Evolutionary conservation across 2,888 invertebrate species (phyloP).

Genomic region (Stenotaenia linearis): DNA sequence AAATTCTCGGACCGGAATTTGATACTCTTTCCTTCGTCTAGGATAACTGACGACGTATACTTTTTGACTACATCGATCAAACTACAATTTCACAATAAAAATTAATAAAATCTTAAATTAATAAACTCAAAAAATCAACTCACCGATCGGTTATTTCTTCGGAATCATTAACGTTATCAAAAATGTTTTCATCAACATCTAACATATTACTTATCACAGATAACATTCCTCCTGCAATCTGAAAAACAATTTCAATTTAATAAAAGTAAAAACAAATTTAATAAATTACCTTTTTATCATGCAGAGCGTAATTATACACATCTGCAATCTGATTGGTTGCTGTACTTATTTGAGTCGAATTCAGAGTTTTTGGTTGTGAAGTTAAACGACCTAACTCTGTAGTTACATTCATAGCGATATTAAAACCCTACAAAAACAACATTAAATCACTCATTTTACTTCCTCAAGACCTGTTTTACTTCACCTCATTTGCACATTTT

Average conservation of each 20-base stretch:
- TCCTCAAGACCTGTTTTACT: too few relatives aligned
- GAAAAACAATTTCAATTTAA: not conserved
- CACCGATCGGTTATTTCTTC: not conserved
- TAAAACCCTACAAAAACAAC: conserved; percentile 36
- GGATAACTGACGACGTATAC: not conserved
- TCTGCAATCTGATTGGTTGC: conserved; percentile 41
- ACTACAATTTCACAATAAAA: not conserved
- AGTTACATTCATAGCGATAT: conserved; percentile 41
- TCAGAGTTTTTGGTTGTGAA: conserved; percentile 40
- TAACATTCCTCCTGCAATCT: conserved; percentile 44
- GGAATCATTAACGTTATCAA: not conserved
- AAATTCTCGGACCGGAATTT: conserved; percentile 27
- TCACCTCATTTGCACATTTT: conserved; percentile 37
- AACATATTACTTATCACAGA: conserved; percentile 40
- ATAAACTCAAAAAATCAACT: not conserved
- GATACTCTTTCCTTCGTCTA: not conserved
- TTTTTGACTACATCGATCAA: conserved; percentile 30
- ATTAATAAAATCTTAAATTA: not conserved
- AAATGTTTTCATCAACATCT: not conserved
- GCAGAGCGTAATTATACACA: conserved; percentile 37
- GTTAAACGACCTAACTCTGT: conserved; percentile 41
- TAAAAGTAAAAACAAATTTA: not conserved
- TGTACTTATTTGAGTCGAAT: conserved; percentile 41
- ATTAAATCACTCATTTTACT: too few relatives aligned
- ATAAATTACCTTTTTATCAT: conserved; percentile 37